Base-by-base conservation (phyloP, 2,797 vertebrate species). In the Mergus octosetaceus region DNA sequence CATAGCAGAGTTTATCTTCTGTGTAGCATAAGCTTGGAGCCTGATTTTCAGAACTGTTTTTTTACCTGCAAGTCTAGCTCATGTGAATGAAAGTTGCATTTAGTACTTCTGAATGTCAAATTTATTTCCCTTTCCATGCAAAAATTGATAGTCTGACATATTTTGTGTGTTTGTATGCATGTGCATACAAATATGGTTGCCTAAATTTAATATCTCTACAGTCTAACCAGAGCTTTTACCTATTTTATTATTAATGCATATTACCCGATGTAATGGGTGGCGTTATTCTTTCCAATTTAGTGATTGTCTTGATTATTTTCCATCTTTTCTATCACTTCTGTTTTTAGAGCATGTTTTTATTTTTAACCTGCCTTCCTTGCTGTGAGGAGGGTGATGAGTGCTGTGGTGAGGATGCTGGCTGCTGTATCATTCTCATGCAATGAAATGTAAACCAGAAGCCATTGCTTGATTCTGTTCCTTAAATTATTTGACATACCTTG, bases 151-250 rank as follows among this genome's bases (percentile, higher is more conserved):
- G 32, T 17, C n/a, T 70, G 32, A 70, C 9, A 27, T 56, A 19
- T 5, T 78, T 84, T 39, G 15, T 16, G 21, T 61, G 6, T 24
- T 22, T 51, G 2, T 62, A 43, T 1, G 0, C 62, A 8, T 43
- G 15, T 24, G 3, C 57, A 5, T 43, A 28, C 19, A 47, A 53
- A 43, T 36, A 25, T n/a, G 27, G 27, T 70, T 85, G 19, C 21
- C 10, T 70, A 3, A 79, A 7, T 79, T 14, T 32, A 34, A 32
- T 51, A 10, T 0, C 0, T 41, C 20, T 72, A 16, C 20, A 39
- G 18, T 38, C 17, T 73, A 30, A n/a, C 6, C 22, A 69, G 32
- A 51, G 68, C 13, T 61, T 78, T 13, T 60, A 47, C 6, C 43
- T 13, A 16, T 22, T 47, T 76, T 13, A 6, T 49, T 56, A 41